Evolutionary conservation across 2,888 invertebrate genomes (phyloP), one percentile per base, ranked within the genome.

Genomic region (Candidula unifasciata): DNA sequence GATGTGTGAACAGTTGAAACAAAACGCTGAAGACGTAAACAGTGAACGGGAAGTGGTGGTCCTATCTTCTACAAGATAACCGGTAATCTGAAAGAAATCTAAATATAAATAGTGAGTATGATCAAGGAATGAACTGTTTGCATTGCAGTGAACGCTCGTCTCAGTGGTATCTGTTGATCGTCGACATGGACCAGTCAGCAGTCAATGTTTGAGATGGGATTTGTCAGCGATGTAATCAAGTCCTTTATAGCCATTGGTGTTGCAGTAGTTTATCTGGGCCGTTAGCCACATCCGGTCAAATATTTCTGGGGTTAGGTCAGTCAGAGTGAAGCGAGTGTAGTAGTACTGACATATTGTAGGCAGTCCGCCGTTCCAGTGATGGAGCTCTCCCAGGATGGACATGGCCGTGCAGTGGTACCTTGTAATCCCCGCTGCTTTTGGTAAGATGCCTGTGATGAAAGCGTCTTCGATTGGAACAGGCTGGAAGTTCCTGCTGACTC

Each of bases 381-480:
- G 33, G 3, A 71, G 18, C n/a, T 80, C 80, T 2, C 54, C 80
- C 21, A 71, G 27, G 57, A 60, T 57, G 0, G 80, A 37, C 80
- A 80, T 52, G 33, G 80, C 80, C 35, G 71, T 24, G 21, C 44
- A 54, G 35, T 80, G 52, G 10, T 71, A 80, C 10, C 80, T 44
- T 16, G 33, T 81, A 0, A 81, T 73, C 30, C 81, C 73, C 2
- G 81, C 52, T 3, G 64, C 24, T n/a, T 81, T 81, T 69, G 81
- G 57, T 30, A 81, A 64, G 35, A 81, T 81, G 16, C 81, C 81
- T 24, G 81, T 81, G n/a, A 81, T 81, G 33, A 64, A 81, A 3
- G 81, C 81, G 35, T 81, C 81, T 18, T 81, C 81, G 2, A 80
- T 71, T 10, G 80, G 44, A 3, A 80, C 69, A n/a, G 80, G 80